A percentile compares a stretch with the other conserved stretches of the same genome.
phyloP scores from a whole-genome alignment of 1,140 invertebrate species.

The Panulirus ornatus region DNA sequence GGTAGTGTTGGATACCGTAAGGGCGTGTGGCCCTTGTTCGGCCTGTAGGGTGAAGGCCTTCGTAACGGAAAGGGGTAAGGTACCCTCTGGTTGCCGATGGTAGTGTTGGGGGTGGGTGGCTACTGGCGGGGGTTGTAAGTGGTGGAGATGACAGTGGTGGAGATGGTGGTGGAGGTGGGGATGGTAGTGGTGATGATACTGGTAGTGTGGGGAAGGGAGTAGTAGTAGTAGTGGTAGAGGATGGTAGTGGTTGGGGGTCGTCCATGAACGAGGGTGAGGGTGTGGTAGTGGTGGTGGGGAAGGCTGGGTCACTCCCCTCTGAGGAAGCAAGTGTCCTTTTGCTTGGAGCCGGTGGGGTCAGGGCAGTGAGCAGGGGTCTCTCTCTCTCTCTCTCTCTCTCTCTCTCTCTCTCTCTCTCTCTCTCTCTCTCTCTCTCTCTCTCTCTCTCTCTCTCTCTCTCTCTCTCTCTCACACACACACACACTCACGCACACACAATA shows the following conservation, averaged over 20 bases:
- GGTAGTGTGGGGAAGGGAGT: background rate
- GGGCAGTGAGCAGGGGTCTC: too few species aligned
- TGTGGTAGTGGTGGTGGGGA: background rate
- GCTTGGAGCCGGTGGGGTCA: background rate
- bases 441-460: background rate
- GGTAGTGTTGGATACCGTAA: too few species aligned
- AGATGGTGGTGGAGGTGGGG: background rate
- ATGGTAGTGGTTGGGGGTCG: too few species aligned
- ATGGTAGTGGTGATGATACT: background rate
- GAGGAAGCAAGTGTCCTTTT: background rate
- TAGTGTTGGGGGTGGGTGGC: too few species aligned
- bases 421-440: background rate
- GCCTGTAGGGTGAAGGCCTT: too few species aligned
- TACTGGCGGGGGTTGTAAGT: background rate
- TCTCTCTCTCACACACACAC: background rate
- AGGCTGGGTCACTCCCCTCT: background rate
- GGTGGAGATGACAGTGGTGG: background rate
- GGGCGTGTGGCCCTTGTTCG: too few species aligned
- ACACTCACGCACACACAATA: background rate
- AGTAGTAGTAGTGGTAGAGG: background rate
- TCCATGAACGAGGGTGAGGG: too few species aligned
- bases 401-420: background rate
- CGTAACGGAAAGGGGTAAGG: too few species aligned
- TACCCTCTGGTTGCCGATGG: too few species aligned
- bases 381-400: background rate